Evolutionary conservation across 2,113 vertebrate species (phyloP).

Genomic region (Engystomops pustulosus): DNA sequence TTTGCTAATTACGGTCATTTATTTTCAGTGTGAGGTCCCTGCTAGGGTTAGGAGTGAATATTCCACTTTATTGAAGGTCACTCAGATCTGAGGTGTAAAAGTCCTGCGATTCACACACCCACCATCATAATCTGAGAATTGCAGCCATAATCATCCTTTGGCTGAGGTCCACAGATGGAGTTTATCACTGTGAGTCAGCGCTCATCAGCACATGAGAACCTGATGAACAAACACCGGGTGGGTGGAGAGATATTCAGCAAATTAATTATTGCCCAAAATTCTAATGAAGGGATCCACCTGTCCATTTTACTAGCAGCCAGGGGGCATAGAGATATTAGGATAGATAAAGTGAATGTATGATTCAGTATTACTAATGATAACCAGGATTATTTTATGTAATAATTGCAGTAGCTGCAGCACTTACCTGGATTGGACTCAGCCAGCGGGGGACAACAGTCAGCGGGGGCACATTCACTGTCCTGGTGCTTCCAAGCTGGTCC

Average conservation of each 20-base stretch:
- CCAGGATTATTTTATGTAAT: too few relatives aligned
- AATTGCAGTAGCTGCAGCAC: too few relatives aligned
- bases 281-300: background rate
- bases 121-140: background rate
- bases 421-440: too few relatives aligned
- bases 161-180: background rate
- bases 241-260: background rate
- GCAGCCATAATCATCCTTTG: background rate
- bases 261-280: background rate
- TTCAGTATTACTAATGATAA: too few relatives aligned
- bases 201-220: background rate
- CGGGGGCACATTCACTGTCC: too few relatives aligned
- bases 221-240: conserved; percentile 15
- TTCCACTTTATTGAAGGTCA: background rate
- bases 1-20: too few relatives aligned
- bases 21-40: too few relatives aligned
- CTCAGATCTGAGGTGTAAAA: background rate
- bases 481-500: too few relatives aligned
- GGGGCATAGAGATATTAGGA: background rate
- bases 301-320: background rate
- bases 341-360: too few relatives aligned
- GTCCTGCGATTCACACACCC: background rate
- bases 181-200: conserved; percentile 4
- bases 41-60: too few relatives aligned
- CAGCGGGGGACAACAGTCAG: too few relatives aligned